Evolutionary conservation across 2,113 vertebrate species (phyloP).

Genomic region (Anthoscopus minutus): DNA sequence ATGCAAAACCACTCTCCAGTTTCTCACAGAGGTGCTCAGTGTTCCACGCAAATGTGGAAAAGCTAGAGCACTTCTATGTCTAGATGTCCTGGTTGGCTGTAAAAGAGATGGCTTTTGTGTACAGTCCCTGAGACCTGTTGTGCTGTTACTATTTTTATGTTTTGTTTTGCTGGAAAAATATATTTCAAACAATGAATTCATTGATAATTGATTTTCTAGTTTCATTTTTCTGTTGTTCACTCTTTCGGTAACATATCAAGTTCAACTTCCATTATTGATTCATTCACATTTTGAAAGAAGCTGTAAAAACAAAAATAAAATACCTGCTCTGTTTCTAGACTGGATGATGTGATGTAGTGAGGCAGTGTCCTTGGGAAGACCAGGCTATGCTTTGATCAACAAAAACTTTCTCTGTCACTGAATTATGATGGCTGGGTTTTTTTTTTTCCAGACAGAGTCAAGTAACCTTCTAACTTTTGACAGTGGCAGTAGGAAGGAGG

Average conservation of each 20-base stretch:
- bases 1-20: neutral
- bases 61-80: neutral
- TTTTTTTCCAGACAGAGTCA: neutral
- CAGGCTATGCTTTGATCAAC: neutral
- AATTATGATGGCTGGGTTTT: neutral
- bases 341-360: neutral
- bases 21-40: neutral
- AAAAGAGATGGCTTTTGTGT: neutral
- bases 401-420: conserved; percentile 32
- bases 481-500: conserved; percentile 44
- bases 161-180: neutral
- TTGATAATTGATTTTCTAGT: neutral
- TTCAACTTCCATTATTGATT: neutral
- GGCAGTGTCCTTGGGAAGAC: conserved; percentile 21
- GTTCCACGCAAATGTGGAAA: neutral
- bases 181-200: neutral
- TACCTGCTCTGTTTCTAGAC: neutral
- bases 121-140: neutral
- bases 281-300: neutral
- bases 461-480: conserved; percentile 39
- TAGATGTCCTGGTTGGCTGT: neutral
- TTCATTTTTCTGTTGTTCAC: neutral
- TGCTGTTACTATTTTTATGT: neutral
- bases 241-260: neutral
- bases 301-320: neutral